Evolutionary conservation across 2,888 invertebrate species (phyloP), one percentile per base, ranked within the genome.

Genomic region (Melinaea marsaeus): DNA sequence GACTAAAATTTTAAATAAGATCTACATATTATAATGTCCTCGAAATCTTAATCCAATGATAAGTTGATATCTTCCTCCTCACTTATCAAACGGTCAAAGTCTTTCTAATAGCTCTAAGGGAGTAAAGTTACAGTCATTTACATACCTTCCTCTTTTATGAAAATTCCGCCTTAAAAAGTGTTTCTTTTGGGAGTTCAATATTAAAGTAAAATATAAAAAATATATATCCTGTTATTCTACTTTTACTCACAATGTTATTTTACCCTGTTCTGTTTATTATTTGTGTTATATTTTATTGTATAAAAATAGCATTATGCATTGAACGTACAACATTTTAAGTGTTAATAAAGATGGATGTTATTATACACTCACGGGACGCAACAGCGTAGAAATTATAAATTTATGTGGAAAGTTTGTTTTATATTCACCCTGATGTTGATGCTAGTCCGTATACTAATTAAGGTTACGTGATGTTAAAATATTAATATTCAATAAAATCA

Each of bases 51-150:
- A 79, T 74, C 72, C 72, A 78, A 79, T 75, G 73, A 74, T 77
- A 77, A 77, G 71, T 76, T 77, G 64, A 68, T 69, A 73, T 75
- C 69, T 69, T 71, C 74, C 71, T 70, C 71, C 65, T 71, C 72
- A 79, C 79, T 83, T 86, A 84, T 85, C 83, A 84, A 85, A 85
- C 77, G 86, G 87, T 86, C 87, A 85, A 85, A 87, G 82, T 83
- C 80, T 76, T 75, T 72, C 69, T 82, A 83, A 86, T 81, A 79
- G 83, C 83, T 80, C 76, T 74, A 73, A 78, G 80, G 79, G 84
- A 84, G 84, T 86, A 83, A 87, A 88, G 85, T 88, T 85, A 81
- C 76, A 78, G 75, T 83, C 76, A 86, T 88, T 88, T 86, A 76
- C 86, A 86, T 88, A 86, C 84, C 81, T 85, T 80, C 78, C 79